phyloP scores from a whole-genome alignment of 2,113 vertebrate species.

The Elgaria multicarinata region DNA sequence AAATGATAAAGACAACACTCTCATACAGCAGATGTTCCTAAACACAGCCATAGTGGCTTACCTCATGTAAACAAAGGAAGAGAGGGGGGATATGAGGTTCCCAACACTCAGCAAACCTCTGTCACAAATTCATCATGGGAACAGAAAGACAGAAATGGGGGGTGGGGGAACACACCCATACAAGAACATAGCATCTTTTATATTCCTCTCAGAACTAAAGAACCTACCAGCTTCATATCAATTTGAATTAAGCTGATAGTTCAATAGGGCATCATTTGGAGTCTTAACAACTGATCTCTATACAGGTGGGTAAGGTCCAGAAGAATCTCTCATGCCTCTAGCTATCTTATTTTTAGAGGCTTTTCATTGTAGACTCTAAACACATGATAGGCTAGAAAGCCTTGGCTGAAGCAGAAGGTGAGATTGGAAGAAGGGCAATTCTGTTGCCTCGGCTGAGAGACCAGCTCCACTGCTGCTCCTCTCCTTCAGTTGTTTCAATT shows the following conservation, averaged over 20 bases:
- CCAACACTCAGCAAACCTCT: neutral
- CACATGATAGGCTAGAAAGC: neutral
- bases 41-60: neutral
- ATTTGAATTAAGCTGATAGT: neutral
- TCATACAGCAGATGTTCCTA: neutral
- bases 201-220: neutral
- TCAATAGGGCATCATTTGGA: neutral
- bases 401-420: neutral
- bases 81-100: neutral
- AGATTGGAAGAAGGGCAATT: neutral
- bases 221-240: neutral
- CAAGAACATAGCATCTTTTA: neutral
- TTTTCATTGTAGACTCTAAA: neutral
- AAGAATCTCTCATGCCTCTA: neutral
- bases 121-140: neutral
- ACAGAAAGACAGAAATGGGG: neutral
- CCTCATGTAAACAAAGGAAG: neutral
- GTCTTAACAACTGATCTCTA: neutral
- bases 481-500: too few relatives aligned
- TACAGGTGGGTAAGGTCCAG: neutral
- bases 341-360: neutral
- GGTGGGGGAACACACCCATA: neutral
- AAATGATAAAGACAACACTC: neutral
- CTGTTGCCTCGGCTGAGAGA: too few relatives aligned
- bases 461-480: too few relatives aligned